phyloP scores from a whole-genome alignment of 92 coral and sea anemone genomes.

The Phenganax marumi region DNA sequence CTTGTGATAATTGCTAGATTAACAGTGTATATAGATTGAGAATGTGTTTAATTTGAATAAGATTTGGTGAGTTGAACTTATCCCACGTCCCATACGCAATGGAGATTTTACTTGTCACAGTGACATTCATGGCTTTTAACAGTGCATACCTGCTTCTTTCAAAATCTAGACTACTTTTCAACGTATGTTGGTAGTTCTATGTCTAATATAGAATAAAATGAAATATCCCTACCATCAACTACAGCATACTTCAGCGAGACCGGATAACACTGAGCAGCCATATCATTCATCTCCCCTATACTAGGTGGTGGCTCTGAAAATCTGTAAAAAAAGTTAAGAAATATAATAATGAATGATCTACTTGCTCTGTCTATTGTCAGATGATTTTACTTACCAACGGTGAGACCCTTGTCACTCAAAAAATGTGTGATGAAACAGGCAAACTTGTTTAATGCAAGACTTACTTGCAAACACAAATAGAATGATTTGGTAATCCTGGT shows the following conservation, averaged over 20 bases:
- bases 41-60: neutral
- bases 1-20: neutral
- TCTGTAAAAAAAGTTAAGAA: slow-evolving; percentile 46
- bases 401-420: no score
- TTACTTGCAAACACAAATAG: slow-evolving; percentile 84
- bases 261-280: slow-evolving; percentile 62
- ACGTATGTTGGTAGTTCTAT: slow-evolving; percentile 67
- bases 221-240: slow-evolving; percentile 71
- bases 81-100: no score
- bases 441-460: neutral
- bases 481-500: slow-evolving; percentile 81
- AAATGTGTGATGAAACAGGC: no score
- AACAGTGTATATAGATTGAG: neutral
- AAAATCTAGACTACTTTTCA: neutral
- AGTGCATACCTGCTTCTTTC: neutral
- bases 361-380: no score
- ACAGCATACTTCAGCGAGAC: slow-evolving; percentile 86
- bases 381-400: no score
- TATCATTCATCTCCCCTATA: slow-evolving; percentile 59
- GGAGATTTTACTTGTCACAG: no score
- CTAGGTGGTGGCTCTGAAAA: slow-evolving; percentile 75
- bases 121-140: neutral
- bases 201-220: slow-evolving; percentile 80
- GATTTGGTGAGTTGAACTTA: neutral
- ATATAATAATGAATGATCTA: neutral